Base-by-base conservation (phyloP, 2,888 invertebrate species). In the Leptopilina myrica region DNA sequence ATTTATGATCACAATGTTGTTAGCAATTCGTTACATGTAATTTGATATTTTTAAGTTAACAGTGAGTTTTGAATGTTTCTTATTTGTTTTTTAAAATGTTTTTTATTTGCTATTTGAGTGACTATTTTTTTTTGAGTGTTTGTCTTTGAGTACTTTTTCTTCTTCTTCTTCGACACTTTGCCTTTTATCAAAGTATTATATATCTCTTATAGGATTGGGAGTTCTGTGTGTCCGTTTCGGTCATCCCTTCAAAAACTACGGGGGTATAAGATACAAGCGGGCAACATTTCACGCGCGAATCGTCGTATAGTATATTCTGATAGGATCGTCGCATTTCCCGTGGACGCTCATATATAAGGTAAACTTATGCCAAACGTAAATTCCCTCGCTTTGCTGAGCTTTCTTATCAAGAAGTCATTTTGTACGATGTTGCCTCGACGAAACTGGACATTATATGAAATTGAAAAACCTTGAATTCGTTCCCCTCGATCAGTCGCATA, bases 251-350 rank as follows among this genome's bases (percentile, higher is more conserved):
- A 77, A 83, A 43, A 85, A 85, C 87, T 86, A 12, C 49, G 12
- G 11, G 11, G 49, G 49, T 84, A 87, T 87, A 88, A 89, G 89
- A 88, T 89, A 89, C 86, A 87, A 84, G 79, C 85, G 77, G 83
- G 86, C 84, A 86, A 88, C 88, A 90, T 88, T 88, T 90, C 89
- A 90, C 84, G 83, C 82, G 85, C 85, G 87, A 86, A 88, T 88
- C 84, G 86, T 83, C 26, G 53, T 53, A 46, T 46, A 56, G n/a
- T 73, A 73, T 56, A 73, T 73, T 73, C 84, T 85, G 91, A 91
- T 91, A 91, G 84, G 88, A 91, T 91, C 91, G 88, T 89, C 91
- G 89, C 90, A 91, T 91, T 91, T 91, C 91, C 91, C 87, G 89
- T 90, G 88, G 89, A 87, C 88, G 88, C 88, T 89, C 91, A 87